Evolutionary conservation across 2,113 vertebrate species (phyloP).

Genomic region (Daboia siamensis): DNA sequence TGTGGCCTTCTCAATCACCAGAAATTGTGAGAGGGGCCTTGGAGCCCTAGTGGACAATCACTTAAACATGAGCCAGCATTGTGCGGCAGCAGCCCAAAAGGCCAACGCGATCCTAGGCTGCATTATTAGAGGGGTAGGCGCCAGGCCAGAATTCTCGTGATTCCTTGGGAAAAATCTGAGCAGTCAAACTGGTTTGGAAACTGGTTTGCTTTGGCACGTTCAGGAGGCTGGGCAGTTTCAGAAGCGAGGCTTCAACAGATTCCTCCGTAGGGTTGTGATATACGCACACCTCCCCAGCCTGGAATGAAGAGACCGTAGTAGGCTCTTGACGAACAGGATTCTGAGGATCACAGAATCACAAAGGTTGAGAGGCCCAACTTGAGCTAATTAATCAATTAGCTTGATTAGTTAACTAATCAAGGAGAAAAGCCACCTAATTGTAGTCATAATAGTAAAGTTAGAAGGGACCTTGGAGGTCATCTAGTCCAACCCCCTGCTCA

Average conservation of each 20-base stretch:
- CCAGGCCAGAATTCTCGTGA: background rate
- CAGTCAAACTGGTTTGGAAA: background rate
- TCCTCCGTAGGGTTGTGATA: background rate
- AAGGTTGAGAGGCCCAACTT: background rate
- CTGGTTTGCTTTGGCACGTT: background rate
- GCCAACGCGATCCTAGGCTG: too few species aligned
- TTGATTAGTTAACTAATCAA: background rate
- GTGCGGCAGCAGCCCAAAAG: too few species aligned
- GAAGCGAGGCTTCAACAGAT: background rate
- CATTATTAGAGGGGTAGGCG: too few species aligned
- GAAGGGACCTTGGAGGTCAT: too few species aligned
- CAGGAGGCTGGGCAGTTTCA: background rate
- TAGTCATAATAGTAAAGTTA: too few species aligned
- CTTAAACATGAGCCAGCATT: too few species aligned
- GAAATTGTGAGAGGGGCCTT: too few species aligned
- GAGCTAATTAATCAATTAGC: background rate
- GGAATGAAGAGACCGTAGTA: background rate
- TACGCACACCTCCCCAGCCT: background rate
- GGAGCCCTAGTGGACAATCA: too few species aligned
- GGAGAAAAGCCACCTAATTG: background rate
- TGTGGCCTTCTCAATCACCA: too few species aligned
- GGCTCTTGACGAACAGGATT: background rate
- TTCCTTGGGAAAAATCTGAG: background rate
- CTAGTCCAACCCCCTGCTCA: too few species aligned
- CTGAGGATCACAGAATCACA: background rate